These are phyloP conservation scores for Nesometra sesokonis DNA, from an alignment of 35 echinoderm and acorn worm genomes.

Conservation along the genomic window DNA sequence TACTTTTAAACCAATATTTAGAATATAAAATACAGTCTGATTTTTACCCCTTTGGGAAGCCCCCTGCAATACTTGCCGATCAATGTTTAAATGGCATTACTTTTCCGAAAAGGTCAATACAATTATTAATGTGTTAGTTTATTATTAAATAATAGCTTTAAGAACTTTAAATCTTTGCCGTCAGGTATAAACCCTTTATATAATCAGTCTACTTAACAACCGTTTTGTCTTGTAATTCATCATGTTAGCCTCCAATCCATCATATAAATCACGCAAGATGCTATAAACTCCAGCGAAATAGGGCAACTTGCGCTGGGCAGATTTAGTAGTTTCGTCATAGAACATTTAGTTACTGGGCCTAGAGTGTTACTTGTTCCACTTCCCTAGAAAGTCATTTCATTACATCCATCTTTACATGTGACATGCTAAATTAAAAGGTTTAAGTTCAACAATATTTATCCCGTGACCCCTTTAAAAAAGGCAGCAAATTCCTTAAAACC, in stretches of 20 bases:
- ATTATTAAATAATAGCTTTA: not conserved
- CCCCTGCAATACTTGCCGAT: not conserved
- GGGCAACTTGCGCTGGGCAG: not conserved
- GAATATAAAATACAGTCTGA: too few relatives aligned
- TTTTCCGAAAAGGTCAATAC: not conserved
- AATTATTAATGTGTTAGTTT: not conserved
- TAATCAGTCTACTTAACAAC: not conserved
- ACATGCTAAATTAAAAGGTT: too few relatives aligned
- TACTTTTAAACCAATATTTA: too few relatives aligned
- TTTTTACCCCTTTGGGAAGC: too few relatives aligned
- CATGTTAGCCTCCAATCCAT: not conserved
- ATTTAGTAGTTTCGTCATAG: not conserved
- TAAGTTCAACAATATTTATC: too few relatives aligned
- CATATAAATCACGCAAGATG: not conserved
- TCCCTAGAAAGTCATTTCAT: not conserved
- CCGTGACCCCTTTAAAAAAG: too few relatives aligned
- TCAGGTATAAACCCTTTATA: not conserved
- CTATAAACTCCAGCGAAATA: not conserved
- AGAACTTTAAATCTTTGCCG: not conserved
- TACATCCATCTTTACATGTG: too few relatives aligned
- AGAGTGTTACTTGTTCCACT: not conserved
- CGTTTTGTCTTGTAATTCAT: not conserved
- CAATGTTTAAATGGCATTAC: not conserved
- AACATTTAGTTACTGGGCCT: not conserved
- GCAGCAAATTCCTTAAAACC: too few relatives aligned